These are phyloP conservation scores for Bujurquina vittata DNA, from an alignment of 2,113 vertebrate genomes.

Conservation along the genomic window DNA sequence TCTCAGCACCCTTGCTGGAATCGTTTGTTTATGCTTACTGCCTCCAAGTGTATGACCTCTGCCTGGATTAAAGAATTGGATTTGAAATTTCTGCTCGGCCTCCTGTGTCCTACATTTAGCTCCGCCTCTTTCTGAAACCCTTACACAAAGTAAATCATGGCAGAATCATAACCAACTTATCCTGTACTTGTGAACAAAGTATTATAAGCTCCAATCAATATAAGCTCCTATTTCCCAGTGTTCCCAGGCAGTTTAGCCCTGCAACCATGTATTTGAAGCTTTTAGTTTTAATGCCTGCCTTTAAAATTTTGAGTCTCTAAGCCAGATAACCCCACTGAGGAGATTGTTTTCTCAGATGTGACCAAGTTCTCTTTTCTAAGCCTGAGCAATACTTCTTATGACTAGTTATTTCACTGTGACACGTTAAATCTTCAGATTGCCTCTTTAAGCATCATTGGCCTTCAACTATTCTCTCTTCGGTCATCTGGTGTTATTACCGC, in stretches of 20 bases:
- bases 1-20: neutral
- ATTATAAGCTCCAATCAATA: neutral
- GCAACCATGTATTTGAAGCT: neutral
- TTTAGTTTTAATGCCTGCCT: neutral
- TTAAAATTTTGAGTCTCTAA: neutral
- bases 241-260: neutral
- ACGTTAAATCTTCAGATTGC: neutral
- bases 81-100: neutral
- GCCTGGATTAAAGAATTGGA: constrained; percentile 2
- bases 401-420: neutral
- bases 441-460: neutral
- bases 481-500: neutral
- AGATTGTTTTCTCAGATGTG: constrained; percentile 1
- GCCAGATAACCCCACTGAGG: neutral
- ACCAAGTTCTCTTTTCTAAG: neutral
- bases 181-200: neutral
- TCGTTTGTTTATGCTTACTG: constrained; percentile 1
- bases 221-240: neutral
- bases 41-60: neutral
- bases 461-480: neutral
- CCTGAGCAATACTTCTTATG: neutral
- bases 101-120: neutral
- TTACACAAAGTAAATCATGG: neutral
- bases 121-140: constrained; percentile 1
- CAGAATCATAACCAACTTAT: neutral